Conservation (phyloP, 2,797 vertebrate species). For the Muscicapa striata region DNA sequence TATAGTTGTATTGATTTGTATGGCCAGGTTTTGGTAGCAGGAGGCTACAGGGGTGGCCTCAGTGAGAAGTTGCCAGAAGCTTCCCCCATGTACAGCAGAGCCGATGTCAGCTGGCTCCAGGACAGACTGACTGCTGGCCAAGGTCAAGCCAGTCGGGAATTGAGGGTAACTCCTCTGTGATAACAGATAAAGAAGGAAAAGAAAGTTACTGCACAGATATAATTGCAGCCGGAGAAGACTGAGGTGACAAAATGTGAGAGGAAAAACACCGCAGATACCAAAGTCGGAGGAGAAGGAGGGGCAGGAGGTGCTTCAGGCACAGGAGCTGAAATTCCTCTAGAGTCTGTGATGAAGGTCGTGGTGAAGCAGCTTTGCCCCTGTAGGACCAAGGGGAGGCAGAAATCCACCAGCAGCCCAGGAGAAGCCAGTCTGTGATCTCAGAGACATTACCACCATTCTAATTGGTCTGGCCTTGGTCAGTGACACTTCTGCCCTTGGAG, state of each 20-base stretch:
- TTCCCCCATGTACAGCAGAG: neutral
- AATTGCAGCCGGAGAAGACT: neutral
- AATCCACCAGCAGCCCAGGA: neutral
- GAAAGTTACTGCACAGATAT: no score
- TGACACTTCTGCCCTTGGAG: accelerated
- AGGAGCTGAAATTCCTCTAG: neutral
- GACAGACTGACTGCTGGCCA: neutral
- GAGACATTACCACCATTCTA: neutral
- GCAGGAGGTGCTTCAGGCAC: neutral
- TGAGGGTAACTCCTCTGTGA: neutral
- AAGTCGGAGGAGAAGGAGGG: neutral
- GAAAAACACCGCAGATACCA: no score
- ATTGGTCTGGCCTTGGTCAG: neutral
- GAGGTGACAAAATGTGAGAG: neutral
- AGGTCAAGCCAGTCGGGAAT: accelerated
- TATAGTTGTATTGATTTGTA: neutral
- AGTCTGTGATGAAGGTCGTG: neutral
- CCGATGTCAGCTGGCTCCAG: accelerated
- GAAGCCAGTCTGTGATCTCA: neutral
- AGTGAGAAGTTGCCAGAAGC: neutral
- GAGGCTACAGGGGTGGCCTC: neutral
- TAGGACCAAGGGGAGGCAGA: neutral
- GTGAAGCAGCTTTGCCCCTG: neutral
- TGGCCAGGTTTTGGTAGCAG: neutral
- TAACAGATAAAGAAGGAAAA: neutral